phyloP scores from a whole-genome alignment of 1,140 invertebrate genomes.

The Atta cephalotes region DNA sequence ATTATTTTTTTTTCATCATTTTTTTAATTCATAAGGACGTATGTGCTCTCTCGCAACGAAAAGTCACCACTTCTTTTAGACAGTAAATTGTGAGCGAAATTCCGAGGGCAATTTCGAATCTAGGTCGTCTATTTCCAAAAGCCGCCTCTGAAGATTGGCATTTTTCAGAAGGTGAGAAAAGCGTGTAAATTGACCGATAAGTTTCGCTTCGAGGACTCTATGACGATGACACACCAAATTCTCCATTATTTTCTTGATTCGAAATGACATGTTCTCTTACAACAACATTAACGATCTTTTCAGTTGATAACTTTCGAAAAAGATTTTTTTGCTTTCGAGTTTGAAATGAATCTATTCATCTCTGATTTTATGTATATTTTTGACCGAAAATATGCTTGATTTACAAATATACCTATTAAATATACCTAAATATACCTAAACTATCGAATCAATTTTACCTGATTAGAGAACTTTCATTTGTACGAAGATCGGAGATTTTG shows the following conservation, averaged over 20 bases:
- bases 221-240: conserved; percentile 27
- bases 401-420: not conserved
- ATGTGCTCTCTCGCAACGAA: conserved; percentile 24
- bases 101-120: conserved; percentile 38
- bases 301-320: not conserved
- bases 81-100: conserved; percentile 52
- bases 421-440: no score
- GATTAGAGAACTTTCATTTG: not conserved
- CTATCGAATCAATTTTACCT: not conserved
- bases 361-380: not conserved
- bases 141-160: conserved; percentile 26
- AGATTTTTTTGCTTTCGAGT: not conserved
- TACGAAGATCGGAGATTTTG: not conserved
- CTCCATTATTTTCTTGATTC: conserved; percentile 31
- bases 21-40: conserved; percentile 30
- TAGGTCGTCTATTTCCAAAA: conserved; percentile 50
- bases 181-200: conserved; percentile 31
- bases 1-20: conserved; percentile 15
- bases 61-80: conserved; percentile 44
- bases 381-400: not conserved
- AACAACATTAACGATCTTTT: not conserved
- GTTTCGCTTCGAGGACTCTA: not conserved
- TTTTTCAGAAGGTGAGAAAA: conserved; percentile 38
- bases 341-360: not conserved
- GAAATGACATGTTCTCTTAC: not conserved